Evolutionary conservation across 2,888 invertebrate species (phyloP), one percentile per base, ranked within the genome.

Genomic region (Silvanus unidentatus): DNA sequence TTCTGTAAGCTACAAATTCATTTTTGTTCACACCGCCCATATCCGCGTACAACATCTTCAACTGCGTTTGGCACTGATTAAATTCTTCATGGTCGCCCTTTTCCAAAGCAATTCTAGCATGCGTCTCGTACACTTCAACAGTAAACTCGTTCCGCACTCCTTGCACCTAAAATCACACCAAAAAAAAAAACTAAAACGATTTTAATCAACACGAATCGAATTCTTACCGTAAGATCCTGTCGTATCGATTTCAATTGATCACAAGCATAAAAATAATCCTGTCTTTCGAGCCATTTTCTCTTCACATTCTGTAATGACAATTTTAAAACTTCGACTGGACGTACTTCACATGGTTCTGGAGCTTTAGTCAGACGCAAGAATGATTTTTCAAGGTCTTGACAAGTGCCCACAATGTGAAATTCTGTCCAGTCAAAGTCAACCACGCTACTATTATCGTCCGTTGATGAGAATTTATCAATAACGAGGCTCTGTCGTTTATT

Each of bases 51-150:
- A 99, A 78, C 80, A 92, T 88, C 76, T 92, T 92, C 42, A 99
- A 77, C 74, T 99, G 99, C 10, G 96, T 95, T 75, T 99, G 99
- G 69, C 99, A 99, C 72, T 99, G 98, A 77, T 99, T 99, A 69
- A 98, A 99, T 71, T 99, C 99, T 68, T 96, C 97, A 70, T 96
- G 95, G 69, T 99, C 99, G 42, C 94, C 93, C 74, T 91, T 96
- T 72, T 99, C 98, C 70, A 99, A 78, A 40, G 98, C 97, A 64
- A 99, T 93, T 43, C 97, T 80, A 2, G 97, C 98, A 76, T 99
- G 98, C 2, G 95, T 96, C 77, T 99, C 99, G 75, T 99, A 99
- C 9, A 99, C 99, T 66, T 89, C 82, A n/a, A 99, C 88, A 43
- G 98, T 96, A 68, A 99, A 96, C 54, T 79, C 14, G 12, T 96